phyloP scores from a whole-genome alignment of 2,797 vertebrate genomes.

The Rhinogobio ventralis region DNA sequence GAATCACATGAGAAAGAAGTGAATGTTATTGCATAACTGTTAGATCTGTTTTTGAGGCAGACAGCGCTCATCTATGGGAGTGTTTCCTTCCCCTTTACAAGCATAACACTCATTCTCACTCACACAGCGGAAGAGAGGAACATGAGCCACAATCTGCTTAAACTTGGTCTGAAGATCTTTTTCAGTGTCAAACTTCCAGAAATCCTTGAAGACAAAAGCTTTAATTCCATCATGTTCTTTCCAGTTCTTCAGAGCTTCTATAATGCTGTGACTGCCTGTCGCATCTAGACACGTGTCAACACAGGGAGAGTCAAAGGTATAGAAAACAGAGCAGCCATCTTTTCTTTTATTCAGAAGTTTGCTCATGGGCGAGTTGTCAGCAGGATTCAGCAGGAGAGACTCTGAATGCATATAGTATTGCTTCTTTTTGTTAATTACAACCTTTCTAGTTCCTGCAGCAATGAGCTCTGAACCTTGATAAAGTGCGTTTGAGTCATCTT shows the following conservation, averaged over 20 bases:
- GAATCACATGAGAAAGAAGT: background rate
- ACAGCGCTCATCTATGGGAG: fast-evolving
- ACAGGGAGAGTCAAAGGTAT: background rate
- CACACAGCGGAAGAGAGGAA: conserved; percentile 18
- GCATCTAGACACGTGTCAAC: conserved; percentile 21
- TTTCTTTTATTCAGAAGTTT: background rate
- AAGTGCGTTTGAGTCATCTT: background rate
- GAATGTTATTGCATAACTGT: background rate
- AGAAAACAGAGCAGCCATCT: background rate
- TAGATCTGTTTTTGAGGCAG: background rate
- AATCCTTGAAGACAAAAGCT: background rate
- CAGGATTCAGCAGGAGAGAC: background rate
- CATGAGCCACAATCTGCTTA: background rate
- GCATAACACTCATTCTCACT: background rate
- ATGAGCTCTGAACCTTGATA: background rate
- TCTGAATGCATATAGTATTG: background rate
- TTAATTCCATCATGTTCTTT: background rate
- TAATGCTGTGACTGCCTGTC: background rate
- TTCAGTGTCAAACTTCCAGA: background rate
- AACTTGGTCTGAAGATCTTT: background rate
- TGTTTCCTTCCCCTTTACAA: conserved; percentile 3
- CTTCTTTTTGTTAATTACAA: background rate
- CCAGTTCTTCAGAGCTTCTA: background rate
- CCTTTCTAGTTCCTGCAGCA: background rate
- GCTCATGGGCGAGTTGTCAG: background rate